Evolutionary conservation across 2,888 invertebrate species (phyloP), one percentile per base, ranked within the genome.

Genomic region (Calliopum simillimum): DNA sequence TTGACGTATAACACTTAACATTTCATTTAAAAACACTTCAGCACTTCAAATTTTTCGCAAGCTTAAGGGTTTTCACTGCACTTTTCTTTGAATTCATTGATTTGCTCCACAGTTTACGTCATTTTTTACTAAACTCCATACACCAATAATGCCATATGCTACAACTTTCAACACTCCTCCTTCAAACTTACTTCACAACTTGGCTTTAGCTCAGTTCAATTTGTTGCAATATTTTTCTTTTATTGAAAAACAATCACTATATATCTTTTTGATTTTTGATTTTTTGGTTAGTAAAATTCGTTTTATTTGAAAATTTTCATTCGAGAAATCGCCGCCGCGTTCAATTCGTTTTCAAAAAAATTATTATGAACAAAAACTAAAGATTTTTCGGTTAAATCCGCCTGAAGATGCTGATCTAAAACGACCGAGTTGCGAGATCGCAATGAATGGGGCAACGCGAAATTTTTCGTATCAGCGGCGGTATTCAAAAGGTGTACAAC

Each of bases 371-470:
- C n/a, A 51, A 62, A 70, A 75, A 73, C 68, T 72, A 69, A 71
- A 72, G 67, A 71, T 46, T 68, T 67, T 70, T 74, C 74, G 73
- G 71, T 69, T 69, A 65, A 72, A 74, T 69, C 74, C 76, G 74
- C 72, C 69, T 65, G 69, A 74, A 71, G 71, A 73, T 75, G 78
- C 75, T 79, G 81, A 80, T 81, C 81, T 80, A 81, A 79, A 80
- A 81, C 80, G 80, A 77, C 81, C 84, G 82, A 85, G 82, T 82
- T 84, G 83, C 84, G 79, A 82, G 79, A 85, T 82, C 80, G 85
- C 84, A 86, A 85, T 86, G 86, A 85, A 78, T 79, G 80, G 78
- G 75, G 77, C 78, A 79, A 78, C 78, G 76, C 78, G 73, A 73
- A 78, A 79, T 79, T 76, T 79, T 77, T 77, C 74, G 33, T 23